Percentiles rank a stretch among this genome's conserved stretches.
Evolutionary conservation across 2,888 invertebrate species (phyloP).

Genomic region (Podotricha telesiphe): DNA sequence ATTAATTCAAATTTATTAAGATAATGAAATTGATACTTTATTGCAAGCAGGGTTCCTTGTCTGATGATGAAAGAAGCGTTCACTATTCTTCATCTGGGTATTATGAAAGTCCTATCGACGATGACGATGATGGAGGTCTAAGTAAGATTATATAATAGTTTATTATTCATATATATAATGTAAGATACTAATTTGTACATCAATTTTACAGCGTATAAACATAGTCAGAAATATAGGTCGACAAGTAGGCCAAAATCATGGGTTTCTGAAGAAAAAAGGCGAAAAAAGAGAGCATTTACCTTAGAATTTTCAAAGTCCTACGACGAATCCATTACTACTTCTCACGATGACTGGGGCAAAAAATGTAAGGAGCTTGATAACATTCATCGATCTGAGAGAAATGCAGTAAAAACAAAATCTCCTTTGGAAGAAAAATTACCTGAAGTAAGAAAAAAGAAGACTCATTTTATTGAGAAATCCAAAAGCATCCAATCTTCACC

Average conservation of each 20-base stretch:
- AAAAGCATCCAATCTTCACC: conserved; percentile 75
- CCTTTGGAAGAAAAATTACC: conserved; percentile 68
- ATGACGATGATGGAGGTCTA: conserved; percentile 83
- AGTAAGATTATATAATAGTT: conserved; percentile 58
- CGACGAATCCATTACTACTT: conserved; percentile 80
- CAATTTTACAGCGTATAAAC: conserved; percentile 71
- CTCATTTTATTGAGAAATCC: conserved; percentile 76
- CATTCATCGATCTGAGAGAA: conserved; percentile 65
- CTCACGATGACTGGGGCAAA: conserved; percentile 77
- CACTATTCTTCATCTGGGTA: conserved; percentile 90
- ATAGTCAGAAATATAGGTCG: conserved; percentile 78
- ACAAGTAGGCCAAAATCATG: conserved; percentile 78
- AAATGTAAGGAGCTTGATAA: conserved; percentile 65
- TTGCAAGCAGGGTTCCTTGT: conserved; percentile 79
- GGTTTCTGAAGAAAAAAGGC: conserved; percentile 88
- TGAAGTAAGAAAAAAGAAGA: conserved; percentile 75
- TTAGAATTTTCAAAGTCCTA: conserved; percentile 87
- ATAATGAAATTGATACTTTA: background rate
- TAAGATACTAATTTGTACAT: conserved; percentile 27
- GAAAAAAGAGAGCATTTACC: conserved; percentile 89
- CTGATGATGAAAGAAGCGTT: conserved; percentile 88
- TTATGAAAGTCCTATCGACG: conserved; percentile 89
- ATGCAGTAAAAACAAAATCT: conserved; percentile 65
- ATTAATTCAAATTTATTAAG: too few species aligned
- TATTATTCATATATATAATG: conserved; percentile 7